Evolutionary conservation across 1,140 invertebrate genomes (phyloP), one percentile per base, ranked within the genome.

Genomic region (Drosophila yakuba): DNA sequence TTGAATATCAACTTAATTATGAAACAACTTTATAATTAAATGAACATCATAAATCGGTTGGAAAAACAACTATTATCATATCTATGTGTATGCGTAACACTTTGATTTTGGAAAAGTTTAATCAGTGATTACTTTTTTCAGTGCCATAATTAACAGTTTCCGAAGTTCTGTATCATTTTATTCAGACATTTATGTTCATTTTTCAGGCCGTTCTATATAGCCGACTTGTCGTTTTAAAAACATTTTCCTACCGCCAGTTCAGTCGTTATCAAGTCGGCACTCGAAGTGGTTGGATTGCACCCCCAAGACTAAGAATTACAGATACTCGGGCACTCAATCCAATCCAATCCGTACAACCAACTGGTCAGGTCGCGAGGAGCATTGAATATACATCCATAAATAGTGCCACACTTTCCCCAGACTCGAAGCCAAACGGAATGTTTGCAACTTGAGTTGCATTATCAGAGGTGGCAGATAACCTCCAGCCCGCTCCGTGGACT

Each of bases 221-320:
- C 47, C 36, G 47, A 57, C 32, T 76, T 68, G 63, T 63, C 50
- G 64, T 60, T 71, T 77, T 45, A 41, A 50, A 75, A 62, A 66
- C 60, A 43, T 47, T 79, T 72, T 63, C 45, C 48, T 48, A 58
- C 58, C 23, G 52, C 15, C 68, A 35, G 52, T 61, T 56, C 80
- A 89, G 85, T 89, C 74, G 80, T 78, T 90, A 90, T 89, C 80
- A 90, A 78, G 68, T 62, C 84, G 84, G 63, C 84, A 71, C 41
- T 78, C 69, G 57, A 55, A 58, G 62, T 71, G 63, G 68, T 72
- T 80, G 68, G 56, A 58, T 64, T 64, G 23, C 11, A 56, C 50
- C 52, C 47, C 35, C 17, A 52, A 41, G 32, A 52, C 41, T 12
- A 67, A 55, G 41, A 57, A 38, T 23, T 44, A 28, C 52, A 23